Base-by-base conservation (phyloP, 1,140 invertebrate species). In the Sminthurides bifidus region DNA sequence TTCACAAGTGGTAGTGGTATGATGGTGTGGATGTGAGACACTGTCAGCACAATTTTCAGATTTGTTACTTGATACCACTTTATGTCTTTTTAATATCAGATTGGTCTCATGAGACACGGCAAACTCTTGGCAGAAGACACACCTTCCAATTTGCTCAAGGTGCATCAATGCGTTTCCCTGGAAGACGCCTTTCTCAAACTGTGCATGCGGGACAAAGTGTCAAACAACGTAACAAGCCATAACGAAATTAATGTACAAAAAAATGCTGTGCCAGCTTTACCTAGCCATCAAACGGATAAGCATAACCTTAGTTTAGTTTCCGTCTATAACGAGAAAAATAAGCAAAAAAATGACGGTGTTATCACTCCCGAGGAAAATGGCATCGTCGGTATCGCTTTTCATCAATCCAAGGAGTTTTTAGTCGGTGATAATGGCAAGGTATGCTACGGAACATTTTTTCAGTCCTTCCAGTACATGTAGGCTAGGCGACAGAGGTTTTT, bases 111-210 rank as follows among this genome's bases (percentile, higher is more conserved):
- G 91, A 77, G 92, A 60, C 87, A 83, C 66, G 92, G 92, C 14
- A 77, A 85, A 40, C 74, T 96, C 33, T 71, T 96, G 63, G 92
- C 92, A 0, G 92, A 97, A 73, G 85, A 92, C 68, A 85, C 88
- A 2, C 92, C 92, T 0, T 80, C 84, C 31, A 80, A 82, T 26
- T 75, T 95, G 0, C 76, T 96, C 24, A 75, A 80, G 5, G 82
- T 84, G 73, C 91, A 92, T 70, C 79, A 80, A 63, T 87, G 85
- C 67, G 76, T 83, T 58, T 86, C 84, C 21, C 72, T 96, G 6
- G 92, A 96, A 72, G 89, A 92, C 62, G 90, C 95, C 1, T 97
- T 97, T 73, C 76, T 97, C 12, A 91, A 92, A 71, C 74, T 96
- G 0, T 94, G 90, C 33, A 80, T 85, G 56, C 76, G 77, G 29